Evolutionary conservation across 1,140 invertebrate genomes (phyloP).

Genomic region (Bombus pascuorum): DNA sequence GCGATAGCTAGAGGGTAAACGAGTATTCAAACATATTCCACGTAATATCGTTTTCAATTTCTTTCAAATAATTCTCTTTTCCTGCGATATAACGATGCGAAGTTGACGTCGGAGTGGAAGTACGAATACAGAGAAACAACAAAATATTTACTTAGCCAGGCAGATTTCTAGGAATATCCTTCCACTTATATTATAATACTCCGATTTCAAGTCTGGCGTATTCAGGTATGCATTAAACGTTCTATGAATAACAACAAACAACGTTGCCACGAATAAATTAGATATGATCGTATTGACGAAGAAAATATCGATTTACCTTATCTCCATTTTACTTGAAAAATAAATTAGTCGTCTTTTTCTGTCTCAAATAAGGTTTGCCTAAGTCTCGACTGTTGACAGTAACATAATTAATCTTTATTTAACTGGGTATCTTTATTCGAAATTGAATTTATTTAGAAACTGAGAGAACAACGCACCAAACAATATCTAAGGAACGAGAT

Average conservation of each 20-base stretch:
- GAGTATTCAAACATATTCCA: not conserved
- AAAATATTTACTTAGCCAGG: conserved; percentile 4
- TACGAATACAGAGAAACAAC: not conserved
- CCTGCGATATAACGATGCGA: not conserved
- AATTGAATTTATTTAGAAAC: too few species aligned
- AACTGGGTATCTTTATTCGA: too few species aligned
- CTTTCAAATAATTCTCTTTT: not conserved
- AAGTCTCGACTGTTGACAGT: too few species aligned
- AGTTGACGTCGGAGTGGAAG: not conserved
- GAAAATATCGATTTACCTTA: too few species aligned
- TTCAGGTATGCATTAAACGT: not conserved
- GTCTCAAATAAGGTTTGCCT: too few species aligned
- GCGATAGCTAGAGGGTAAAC: not conserved
- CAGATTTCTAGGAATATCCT: not conserved
- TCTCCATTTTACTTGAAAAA: too few species aligned
- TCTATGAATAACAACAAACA: not conserved
- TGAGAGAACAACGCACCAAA: too few species aligned
- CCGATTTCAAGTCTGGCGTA: too few species aligned
- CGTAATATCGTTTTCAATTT: conserved; percentile 10
- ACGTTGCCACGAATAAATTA: not conserved
- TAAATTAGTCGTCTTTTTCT: too few species aligned
- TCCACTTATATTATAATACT: not conserved
- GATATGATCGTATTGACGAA: too few species aligned
- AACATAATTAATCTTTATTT: too few species aligned
- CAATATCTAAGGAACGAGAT: too few species aligned